Evolutionary conservation across 2,113 vertebrate genomes (phyloP).

Genomic region (Eublepharis macularius): DNA sequence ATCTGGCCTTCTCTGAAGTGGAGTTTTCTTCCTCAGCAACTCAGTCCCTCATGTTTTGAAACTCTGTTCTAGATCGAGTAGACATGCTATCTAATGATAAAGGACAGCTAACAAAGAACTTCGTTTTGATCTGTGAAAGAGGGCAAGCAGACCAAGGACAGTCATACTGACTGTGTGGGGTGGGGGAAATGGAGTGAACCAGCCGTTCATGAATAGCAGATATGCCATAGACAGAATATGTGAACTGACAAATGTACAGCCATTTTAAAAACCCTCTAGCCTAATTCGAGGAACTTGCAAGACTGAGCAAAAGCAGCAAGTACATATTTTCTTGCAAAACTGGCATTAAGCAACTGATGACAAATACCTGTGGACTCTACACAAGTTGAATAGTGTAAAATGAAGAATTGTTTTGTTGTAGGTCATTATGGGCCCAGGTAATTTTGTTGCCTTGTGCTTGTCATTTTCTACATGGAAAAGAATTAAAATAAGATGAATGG

Average conservation of each 20-base stretch:
- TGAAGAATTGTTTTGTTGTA: slow-evolving; percentile 58
- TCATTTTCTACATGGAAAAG: slow-evolving; percentile 51
- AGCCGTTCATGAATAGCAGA: neutral
- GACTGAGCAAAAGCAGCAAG: slow-evolving; percentile 33
- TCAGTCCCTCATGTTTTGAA: neutral
- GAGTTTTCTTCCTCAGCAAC: neutral
- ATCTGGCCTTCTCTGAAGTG: neutral
- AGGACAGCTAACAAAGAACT: neutral
- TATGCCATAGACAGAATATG: neutral
- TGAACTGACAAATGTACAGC: slow-evolving; percentile 18
- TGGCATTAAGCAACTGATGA: slow-evolving; percentile 46
- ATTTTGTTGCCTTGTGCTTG: slow-evolving; percentile 60
- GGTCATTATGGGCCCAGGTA: slow-evolving; percentile 50
- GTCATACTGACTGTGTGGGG: neutral
- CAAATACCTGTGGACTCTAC: slow-evolving; percentile 43
- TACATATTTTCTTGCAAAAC: slow-evolving; percentile 40
- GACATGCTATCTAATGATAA: neutral
- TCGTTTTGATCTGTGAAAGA: neutral
- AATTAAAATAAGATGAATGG: slow-evolving; percentile 61
- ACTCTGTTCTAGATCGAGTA: neutral
- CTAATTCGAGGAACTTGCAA: slow-evolving; percentile 38
- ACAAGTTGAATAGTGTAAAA: slow-evolving; percentile 15
- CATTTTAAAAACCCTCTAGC: slow-evolving; percentile 5
- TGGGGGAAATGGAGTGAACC: neutral
- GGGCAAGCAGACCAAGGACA: neutral